phyloP scores from a whole-genome alignment of 2,888 invertebrate species.

The Invenusta paracnida region DNA sequence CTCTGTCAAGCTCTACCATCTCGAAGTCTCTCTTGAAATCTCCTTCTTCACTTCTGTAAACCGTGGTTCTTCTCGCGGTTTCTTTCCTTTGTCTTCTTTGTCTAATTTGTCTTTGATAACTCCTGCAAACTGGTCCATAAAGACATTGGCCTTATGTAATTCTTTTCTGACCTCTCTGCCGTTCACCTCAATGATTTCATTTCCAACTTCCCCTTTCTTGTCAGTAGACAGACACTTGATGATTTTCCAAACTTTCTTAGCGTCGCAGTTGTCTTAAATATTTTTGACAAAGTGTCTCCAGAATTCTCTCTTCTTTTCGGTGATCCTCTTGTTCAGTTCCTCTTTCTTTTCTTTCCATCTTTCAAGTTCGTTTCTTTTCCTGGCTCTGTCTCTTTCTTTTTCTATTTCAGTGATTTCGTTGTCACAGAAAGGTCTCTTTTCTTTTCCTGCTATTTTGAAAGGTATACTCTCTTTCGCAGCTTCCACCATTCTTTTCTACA shows the following conservation, averaged over 20 bases:
- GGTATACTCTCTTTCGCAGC: no score
- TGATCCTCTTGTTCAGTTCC: background rate
- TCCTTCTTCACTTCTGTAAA: background rate
- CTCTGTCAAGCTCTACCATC: background rate
- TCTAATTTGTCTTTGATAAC: background rate
- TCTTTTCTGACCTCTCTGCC: background rate
- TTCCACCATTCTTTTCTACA: background rate
- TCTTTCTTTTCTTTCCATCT: background rate
- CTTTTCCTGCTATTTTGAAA: background rate
- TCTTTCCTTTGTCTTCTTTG: background rate
- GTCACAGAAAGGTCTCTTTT: conserved; percentile 33
- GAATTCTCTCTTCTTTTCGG: conserved; percentile 27
- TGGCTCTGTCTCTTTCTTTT: conserved; percentile 1
- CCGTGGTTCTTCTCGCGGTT: background rate
- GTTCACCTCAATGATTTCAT: background rate
- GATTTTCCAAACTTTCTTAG: conserved; percentile 20
- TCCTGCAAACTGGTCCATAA: background rate
- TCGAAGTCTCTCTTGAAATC: background rate
- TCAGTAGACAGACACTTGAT: conserved; percentile 14
- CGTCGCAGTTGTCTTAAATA: background rate
- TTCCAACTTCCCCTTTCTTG: background rate
- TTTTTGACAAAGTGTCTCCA: conserved; percentile 2
- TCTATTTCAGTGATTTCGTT: conserved; percentile 1
- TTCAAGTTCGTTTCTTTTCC: background rate
- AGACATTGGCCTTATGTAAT: background rate